Evolutionary conservation across 2,797 vertebrate genomes (phyloP), one percentile per base, ranked within the genome.

Genomic region (Coreius guichenoti): DNA sequence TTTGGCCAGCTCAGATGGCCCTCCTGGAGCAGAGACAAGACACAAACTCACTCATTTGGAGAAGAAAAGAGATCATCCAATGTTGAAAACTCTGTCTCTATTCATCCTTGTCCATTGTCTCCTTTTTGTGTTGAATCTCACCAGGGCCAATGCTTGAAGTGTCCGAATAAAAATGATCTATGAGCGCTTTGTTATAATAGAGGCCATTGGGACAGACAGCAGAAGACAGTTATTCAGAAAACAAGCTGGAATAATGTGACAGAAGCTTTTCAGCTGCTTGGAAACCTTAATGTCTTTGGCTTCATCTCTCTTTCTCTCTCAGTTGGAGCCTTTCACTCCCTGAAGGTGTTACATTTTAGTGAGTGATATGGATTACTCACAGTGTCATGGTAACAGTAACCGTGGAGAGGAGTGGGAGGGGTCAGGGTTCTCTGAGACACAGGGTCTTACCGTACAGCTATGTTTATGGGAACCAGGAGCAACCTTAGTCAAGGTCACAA

Each of bases 381-480:
- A 86, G 70, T 82, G 86, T 85, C 88, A 88, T 88, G 84, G 88
- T 82, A 86, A 89, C 88, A 0, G 82, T 89, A 82, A 84, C 88
- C 86, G 78, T 86, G 86, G 88, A 88, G 79, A 89, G 43, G 26
- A 86, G 56, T 17, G 63, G 86, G 67, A 54, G 75, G 82, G 74
- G 84, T 87, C 67, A 84, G 45, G 21, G 45, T 77, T 87, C 73
- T 87, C 29, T 36, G 61, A 81, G 69, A 80, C 79, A 74, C 78
- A 26, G 73, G 76, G 72, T 86, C 73, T 69, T 83, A 72, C 78
- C 54, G 12, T 86, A 33, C 76, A 87, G 61, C 54, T 83, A 65
- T 68, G 58, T 83, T 51, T 21, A 21, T 58, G 56, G 73, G 33
- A 86, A 82, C 73, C 78, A 67, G 63, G 9, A 79, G 49, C 68